A percentile compares a stretch with the other conserved stretches of the same genome.
Evolutionary conservation across 2,888 invertebrate species (phyloP).

Genomic region (Unio pictorum): DNA sequence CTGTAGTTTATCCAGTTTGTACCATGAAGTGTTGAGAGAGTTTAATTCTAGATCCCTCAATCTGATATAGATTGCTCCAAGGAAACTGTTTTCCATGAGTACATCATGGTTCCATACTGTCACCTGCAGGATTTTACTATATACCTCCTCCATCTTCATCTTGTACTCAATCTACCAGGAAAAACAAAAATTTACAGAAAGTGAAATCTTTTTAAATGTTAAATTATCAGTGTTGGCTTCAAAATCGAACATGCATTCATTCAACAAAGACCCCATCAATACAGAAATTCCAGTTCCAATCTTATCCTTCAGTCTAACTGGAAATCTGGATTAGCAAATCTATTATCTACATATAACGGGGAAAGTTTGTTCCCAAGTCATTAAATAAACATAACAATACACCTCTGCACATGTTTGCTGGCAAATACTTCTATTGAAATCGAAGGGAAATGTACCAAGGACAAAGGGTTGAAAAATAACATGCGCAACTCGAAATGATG

Average conservation of each 20-base stretch:
- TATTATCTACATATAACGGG: too few relatives aligned
- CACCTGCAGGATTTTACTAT: slow-evolving; percentile 85
- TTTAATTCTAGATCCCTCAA: slow-evolving; percentile 82
- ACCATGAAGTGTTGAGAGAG: slow-evolving; percentile 89
- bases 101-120: slow-evolving; percentile 96
- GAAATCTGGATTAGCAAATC: too few relatives aligned
- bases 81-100: slow-evolving; percentile 93
- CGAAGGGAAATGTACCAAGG: too few relatives aligned
- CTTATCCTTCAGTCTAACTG: too few relatives aligned
- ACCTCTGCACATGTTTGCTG: too few relatives aligned
- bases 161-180: slow-evolving; percentile 85
- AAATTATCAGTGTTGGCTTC: not conserved
- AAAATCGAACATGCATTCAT: not conserved
- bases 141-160: slow-evolving; percentile 82
- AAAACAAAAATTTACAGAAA: not conserved
- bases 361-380: too few relatives aligned
- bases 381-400: too few relatives aligned
- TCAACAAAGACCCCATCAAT: not conserved
- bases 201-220: not conserved
- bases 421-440: too few relatives aligned
- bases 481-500: too few relatives aligned
- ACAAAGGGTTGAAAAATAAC: too few relatives aligned
- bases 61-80: slow-evolving; percentile 91
- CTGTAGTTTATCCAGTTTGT: slow-evolving; percentile 73
- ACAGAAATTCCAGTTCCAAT: too few relatives aligned